phyloP scores from a whole-genome alignment of 2,888 invertebrate species.

The Lepidocyrtoides sp. region DNA sequence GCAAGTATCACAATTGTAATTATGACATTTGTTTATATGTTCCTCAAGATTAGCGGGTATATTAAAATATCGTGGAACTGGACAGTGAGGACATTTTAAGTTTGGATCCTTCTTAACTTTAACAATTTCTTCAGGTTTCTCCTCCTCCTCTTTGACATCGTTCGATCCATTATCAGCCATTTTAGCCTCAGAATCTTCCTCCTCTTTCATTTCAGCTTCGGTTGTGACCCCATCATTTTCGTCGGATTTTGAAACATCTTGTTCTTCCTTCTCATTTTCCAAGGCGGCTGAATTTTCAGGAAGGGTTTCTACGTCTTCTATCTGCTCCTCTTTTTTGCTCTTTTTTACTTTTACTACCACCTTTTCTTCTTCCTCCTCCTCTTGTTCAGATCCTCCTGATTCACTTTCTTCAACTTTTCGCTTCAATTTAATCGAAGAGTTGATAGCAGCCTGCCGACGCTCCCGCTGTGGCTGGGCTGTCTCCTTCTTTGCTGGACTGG shows the following conservation, averaged over 20 bases:
- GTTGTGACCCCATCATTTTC: neutral
- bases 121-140: constrained; percentile 3
- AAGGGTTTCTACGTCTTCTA: neutral
- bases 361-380: constrained; percentile 24
- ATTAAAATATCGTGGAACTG: constrained; percentile 65
- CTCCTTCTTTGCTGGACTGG: neutral
- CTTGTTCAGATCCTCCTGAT: constrained; percentile 7
- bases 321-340: too few species aligned
- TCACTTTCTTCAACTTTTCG: constrained; percentile 23
- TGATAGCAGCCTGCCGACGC: constrained; percentile 37
- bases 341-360: neutral
- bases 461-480: constrained; percentile 7
- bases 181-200: neutral
- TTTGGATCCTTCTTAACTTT: constrained; percentile 67
- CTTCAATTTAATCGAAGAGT: neutral
- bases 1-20: constrained; percentile 36
- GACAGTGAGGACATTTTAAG: constrained; percentile 71
- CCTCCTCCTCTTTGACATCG: constrained; percentile 1
- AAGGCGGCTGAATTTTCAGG: neutral
- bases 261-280: neutral
- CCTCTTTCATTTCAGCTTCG: neutral
- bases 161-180: neutral
- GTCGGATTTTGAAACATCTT: neutral
- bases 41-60: constrained; percentile 45
- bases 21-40: constrained; percentile 49